A percentile compares a stretch with the other conserved stretches of the same genome.
Conservation (phyloP, 2,113 vertebrate species). For the Hydropotes inermis region DNA sequence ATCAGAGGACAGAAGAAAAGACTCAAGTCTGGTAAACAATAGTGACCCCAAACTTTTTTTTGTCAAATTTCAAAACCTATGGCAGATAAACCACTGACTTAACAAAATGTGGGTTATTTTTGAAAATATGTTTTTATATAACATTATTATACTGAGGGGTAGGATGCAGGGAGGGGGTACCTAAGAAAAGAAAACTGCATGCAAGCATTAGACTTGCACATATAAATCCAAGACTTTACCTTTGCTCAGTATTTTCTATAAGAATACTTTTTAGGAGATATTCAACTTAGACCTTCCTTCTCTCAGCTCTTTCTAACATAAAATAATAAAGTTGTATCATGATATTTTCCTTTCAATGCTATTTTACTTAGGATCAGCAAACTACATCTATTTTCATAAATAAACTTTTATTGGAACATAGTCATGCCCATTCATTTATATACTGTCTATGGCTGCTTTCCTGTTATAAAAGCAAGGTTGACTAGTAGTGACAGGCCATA, state of each 20-base stretch:
- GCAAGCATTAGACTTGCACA: neutral
- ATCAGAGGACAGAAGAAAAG: neutral
- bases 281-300: neutral
- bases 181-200: neutral
- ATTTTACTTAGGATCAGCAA: slow-evolving; percentile 13
- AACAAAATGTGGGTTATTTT: neutral
- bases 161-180: accelerated
- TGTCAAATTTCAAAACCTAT: neutral
- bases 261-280: neutral
- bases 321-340: neutral
- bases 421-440: neutral
- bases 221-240: slow-evolving; percentile 3
- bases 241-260: neutral
- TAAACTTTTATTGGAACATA: neutral
- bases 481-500: neutral
- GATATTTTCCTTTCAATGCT: slow-evolving; percentile 15
- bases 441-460: neutral
- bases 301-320: neutral
- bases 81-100: neutral
- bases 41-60: neutral
- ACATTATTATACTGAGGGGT: neutral
- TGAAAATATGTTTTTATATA: neutral
- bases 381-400: neutral
- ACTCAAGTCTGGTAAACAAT: neutral
- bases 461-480: neutral